Evolutionary conservation across 2,888 invertebrate genomes (phyloP).

Genomic region (Epistrophella euchroma): DNA sequence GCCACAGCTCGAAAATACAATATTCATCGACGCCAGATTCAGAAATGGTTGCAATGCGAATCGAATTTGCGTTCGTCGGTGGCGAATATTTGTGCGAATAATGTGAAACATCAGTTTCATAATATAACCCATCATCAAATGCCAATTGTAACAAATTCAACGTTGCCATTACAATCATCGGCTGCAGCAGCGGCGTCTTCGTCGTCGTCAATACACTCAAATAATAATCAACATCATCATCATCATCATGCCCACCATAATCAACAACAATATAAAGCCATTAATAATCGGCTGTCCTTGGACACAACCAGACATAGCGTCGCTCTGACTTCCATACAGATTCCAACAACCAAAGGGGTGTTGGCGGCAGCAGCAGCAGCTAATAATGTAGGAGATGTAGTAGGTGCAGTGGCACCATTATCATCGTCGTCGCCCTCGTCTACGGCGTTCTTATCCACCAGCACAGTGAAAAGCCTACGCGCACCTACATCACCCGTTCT

Average conservation of each 20-base stretch:
- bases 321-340: slow-evolving; percentile 76
- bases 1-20: slow-evolving; percentile 96
- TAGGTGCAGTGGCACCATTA: slow-evolving; percentile 77
- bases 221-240: slow-evolving; percentile 69
- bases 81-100: slow-evolving; percentile 84
- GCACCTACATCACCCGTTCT: slow-evolving; percentile 70
- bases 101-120: slow-evolving; percentile 81
- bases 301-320: slow-evolving; percentile 80
- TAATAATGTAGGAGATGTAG: slow-evolving; percentile 67
- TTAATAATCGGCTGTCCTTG: slow-evolving; percentile 78
- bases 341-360: slow-evolving; percentile 78
- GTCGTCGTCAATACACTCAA: slow-evolving; percentile 71
- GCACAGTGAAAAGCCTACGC: slow-evolving; percentile 70
- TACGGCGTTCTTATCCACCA: slow-evolving; percentile 76
- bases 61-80: slow-evolving; percentile 91
- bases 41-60: slow-evolving; percentile 96
- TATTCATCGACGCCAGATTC: slow-evolving; percentile 94
- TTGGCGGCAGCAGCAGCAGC: slow-evolving; percentile 78
- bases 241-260: slow-evolving; percentile 73
- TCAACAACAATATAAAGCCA: slow-evolving; percentile 74
- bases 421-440: slow-evolving; percentile 77
- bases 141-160: slow-evolving; percentile 72
- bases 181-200: slow-evolving; percentile 66
- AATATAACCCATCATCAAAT: slow-evolving; percentile 79
- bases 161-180: slow-evolving; percentile 50